These are phyloP conservation scores for Aphidoletes aphidimyza DNA, from an alignment of 2,888 invertebrate species.

Conservation along the genomic window DNA sequence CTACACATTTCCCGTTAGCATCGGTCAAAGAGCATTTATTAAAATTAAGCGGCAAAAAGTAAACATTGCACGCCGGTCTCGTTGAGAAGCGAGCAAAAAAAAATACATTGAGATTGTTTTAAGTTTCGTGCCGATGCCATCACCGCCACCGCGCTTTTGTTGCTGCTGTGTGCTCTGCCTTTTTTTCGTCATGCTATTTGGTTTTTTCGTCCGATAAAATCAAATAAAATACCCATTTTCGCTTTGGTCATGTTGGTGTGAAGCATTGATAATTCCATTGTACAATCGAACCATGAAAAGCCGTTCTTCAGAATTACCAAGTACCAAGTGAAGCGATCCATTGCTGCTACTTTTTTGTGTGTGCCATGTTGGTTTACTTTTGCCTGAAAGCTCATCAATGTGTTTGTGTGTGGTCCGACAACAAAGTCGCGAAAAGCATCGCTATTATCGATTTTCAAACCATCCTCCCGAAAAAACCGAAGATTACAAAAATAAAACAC, in stretches of 20 bases:
- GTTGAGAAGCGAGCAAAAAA: background rate
- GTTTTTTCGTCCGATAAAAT: conserved; percentile 6
- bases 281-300: conserved; percentile 25
- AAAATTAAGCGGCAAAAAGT: conserved; percentile 37
- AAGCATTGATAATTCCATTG: conserved; percentile 20
- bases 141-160: background rate
- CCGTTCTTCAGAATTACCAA: conserved; percentile 31
- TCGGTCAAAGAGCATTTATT: conserved; percentile 49
- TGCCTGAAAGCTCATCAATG: no score
- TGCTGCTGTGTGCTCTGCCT: background rate
- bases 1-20: conserved; percentile 14
- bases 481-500: conserved; percentile 43
- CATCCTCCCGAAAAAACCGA: no score
- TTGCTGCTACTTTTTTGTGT: background rate
- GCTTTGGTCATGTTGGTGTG: background rate
- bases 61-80: background rate
- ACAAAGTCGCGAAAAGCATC: conserved; percentile 16
- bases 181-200: background rate
- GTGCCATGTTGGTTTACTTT: no score
- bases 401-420: background rate
- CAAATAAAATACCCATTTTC: conserved; percentile 9
- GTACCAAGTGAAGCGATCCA: background rate
- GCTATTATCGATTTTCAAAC: conserved; percentile 40
- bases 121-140: background rate
- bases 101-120: background rate